A percentile compares a stretch with the other conserved stretches of the same genome.
Conservation (phyloP, 1,140 invertebrate species). For the Lasaia peninsularis region DNA sequence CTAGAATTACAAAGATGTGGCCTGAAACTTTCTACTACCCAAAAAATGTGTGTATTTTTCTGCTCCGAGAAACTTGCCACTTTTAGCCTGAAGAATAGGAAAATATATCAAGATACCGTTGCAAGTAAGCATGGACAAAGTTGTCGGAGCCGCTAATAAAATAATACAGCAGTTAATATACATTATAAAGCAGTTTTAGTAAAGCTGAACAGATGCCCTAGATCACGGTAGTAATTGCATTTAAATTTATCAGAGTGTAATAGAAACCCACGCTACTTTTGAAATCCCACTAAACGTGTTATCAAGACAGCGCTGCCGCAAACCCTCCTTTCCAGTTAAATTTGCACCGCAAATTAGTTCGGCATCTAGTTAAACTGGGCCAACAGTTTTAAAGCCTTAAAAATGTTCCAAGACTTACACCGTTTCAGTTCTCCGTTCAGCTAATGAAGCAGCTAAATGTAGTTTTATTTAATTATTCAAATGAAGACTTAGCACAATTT, state of each 20-base stretch:
- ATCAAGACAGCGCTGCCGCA: slow-evolving; percentile 12
- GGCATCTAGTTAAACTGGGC: not conserved
- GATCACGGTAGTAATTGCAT: not conserved
- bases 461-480: not conserved
- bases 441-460: not conserved
- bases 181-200: not conserved
- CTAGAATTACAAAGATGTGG: too few relatives aligned
- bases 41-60: too few relatives aligned
- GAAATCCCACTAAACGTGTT: slow-evolving; percentile 16
- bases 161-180: too few relatives aligned
- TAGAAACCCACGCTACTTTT: slow-evolving; percentile 16
- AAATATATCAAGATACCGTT: too few relatives aligned
- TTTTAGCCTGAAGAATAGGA: too few relatives aligned
- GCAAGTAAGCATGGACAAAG: too few relatives aligned
- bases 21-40: too few relatives aligned
- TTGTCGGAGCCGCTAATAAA: too few relatives aligned
- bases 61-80: too few relatives aligned
- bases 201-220: not conserved
- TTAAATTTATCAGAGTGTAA: slow-evolving; percentile 10
- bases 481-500: not conserved
- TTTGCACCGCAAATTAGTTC: slow-evolving; percentile 13
- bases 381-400: not conserved
- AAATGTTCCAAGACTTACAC: not conserved
- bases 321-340: slow-evolving; percentile 18
- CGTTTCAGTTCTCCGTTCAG: not conserved